Base-by-base conservation (phyloP, 2,888 invertebrate species). In the Ormyrus thymus region DNA sequence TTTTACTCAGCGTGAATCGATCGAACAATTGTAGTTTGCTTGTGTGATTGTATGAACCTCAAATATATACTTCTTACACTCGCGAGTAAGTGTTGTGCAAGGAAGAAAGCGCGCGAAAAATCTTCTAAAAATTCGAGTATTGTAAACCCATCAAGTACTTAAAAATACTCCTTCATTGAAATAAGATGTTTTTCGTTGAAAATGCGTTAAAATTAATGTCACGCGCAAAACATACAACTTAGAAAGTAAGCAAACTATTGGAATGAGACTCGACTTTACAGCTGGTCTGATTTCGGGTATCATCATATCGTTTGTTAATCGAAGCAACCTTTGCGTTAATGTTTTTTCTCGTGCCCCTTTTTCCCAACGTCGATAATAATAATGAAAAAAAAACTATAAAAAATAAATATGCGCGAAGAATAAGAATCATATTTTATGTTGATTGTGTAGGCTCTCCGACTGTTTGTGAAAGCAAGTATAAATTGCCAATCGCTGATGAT, bases 201-300 rank as follows among this genome's bases (percentile, higher is more conserved):
- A 81, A 71, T 62, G 61, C 59, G 43, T 72, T 58, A 51, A 68
- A 58, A 64, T n/a, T 65, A 66, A 68, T 65, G 48, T 62, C 73
- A 64, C 50, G 13, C 29, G 46, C 15, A 66, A 61, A 58, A 65
- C 45, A 56, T 73, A 79, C 50, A 48, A 64, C 66, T 62, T 81
- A 77, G 71, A 53, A 65, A 70, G 70, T 81, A 79, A 79, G 81
- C 65, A 74, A 81, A 77, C 79, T 79, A 85, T 86, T 88, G 62
- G 74, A 76, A 78, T 73, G 79, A 71, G 50, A 72, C 79, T 81
- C 81, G 81, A 79, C 7, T 86, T 87, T 88, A 83, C 88, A 88
- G 88, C 88, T 88, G 88, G 88, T 86, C 88, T 88, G 88, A 72
- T 59, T 82, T 82, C 84, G 84, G 81, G 84, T 83, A 73, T 83